Evolutionary conservation across 2,888 invertebrate genomes (phyloP).

Genomic region (Clusia tigrina): DNA sequence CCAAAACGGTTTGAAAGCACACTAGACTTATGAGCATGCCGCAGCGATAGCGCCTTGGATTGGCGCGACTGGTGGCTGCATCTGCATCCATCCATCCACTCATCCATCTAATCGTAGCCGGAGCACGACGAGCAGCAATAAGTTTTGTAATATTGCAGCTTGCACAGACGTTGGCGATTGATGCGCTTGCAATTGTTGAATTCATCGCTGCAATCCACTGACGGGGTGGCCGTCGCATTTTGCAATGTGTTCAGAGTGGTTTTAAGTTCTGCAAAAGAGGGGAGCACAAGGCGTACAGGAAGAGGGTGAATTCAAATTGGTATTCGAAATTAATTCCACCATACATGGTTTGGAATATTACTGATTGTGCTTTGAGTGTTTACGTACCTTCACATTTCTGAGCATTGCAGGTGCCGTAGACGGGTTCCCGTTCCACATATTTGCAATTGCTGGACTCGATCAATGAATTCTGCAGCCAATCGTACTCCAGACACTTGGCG

Average conservation of each 20-base stretch:
- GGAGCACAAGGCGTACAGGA: background rate
- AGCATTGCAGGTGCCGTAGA: slow-evolving; percentile 66
- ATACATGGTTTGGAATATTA: background rate
- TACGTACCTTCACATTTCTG: slow-evolving; percentile 63
- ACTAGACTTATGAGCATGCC: no score
- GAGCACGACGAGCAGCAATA: slow-evolving; percentile 80
- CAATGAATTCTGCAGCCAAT: slow-evolving; percentile 57
- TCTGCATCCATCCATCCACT: background rate
- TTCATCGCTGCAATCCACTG: slow-evolving; percentile 72
- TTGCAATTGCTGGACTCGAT: slow-evolving; percentile 64
- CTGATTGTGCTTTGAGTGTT: background rate
- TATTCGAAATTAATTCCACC: background rate
- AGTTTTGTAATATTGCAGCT: slow-evolving; percentile 81
- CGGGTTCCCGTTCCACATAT: slow-evolving; percentile 64
- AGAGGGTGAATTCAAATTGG: slow-evolving; percentile 4
- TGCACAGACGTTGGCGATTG: slow-evolving; percentile 83
- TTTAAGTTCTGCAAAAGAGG: slow-evolving; percentile 29
- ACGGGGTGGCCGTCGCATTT: slow-evolving; percentile 45
- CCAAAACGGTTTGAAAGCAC: background rate
- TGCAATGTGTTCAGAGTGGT: slow-evolving; percentile 23
- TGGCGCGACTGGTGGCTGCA: background rate
- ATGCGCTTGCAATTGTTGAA: slow-evolving; percentile 80
- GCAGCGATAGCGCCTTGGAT: background rate
- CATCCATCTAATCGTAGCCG: slow-evolving; percentile 30
- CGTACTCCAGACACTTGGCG: slow-evolving; percentile 66